phyloP scores from a whole-genome alignment of 1,140 invertebrate genomes.

The Drosophila repletoides region DNA sequence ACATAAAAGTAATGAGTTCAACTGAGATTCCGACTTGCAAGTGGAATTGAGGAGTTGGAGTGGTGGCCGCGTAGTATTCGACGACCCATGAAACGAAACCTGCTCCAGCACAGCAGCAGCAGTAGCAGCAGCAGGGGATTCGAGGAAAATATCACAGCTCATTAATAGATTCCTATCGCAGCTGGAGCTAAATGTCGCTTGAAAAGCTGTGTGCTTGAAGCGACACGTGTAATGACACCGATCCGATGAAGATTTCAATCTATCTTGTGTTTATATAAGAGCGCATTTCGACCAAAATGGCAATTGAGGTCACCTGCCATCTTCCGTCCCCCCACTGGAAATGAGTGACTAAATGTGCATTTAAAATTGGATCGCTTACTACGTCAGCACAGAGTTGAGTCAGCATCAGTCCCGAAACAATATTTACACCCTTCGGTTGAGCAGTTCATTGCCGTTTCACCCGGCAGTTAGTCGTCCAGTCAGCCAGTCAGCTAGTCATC shows the following conservation, averaged over 20 bases:
- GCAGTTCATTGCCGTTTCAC: slow-evolving; percentile 71
- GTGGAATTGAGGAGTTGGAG: not conserved
- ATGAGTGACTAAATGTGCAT: not conserved
- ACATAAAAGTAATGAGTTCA: slow-evolving; percentile 76
- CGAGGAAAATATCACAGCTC: slow-evolving; percentile 59
- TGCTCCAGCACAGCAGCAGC: not conserved
- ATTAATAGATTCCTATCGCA: slow-evolving; percentile 67
- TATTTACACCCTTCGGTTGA: slow-evolving; percentile 17
- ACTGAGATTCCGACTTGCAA: slow-evolving; percentile 32
- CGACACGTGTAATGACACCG: slow-evolving; percentile 54
- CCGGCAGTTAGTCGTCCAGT: slow-evolving; percentile 18
- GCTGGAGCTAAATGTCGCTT: slow-evolving; percentile 58
- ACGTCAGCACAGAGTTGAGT: slow-evolving; percentile 24
- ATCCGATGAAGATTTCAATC: slow-evolving; percentile 34
- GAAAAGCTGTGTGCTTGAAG: slow-evolving; percentile 34
- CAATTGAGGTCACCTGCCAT: slow-evolving; percentile 20
- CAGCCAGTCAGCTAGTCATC: slow-evolving; percentile 13
- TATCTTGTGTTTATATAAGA: slow-evolving; percentile 38
- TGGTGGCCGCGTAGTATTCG: not conserved
- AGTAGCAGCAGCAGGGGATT: not conserved
- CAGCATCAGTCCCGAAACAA: slow-evolving; percentile 10
- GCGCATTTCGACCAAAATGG: slow-evolving; percentile 10
- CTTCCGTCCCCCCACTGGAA: not conserved
- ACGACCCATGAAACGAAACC: slow-evolving; percentile 54
- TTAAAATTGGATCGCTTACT: not conserved